These are phyloP conservation scores for Melanotaenia trifasciata DNA, from an alignment of 2,797 vertebrate genomes.

Conservation along the genomic window DNA sequence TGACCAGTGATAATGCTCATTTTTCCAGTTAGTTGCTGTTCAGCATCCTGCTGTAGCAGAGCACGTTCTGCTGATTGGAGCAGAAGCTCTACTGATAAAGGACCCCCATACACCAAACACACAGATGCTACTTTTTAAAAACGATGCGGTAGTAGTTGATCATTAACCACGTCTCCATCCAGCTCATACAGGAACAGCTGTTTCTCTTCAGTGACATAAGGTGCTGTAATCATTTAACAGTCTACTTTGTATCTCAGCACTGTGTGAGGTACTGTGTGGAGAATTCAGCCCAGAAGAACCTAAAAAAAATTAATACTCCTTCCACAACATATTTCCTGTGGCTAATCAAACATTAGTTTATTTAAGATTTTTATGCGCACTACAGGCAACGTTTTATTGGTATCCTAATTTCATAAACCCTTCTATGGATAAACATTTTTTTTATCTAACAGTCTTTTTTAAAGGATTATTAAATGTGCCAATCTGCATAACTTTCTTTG, in stretches of 20 bases:
- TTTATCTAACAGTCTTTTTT: background rate
- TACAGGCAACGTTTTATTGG: background rate
- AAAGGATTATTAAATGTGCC: background rate
- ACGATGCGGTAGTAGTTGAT: slow-evolving; percentile 25
- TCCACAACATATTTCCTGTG: background rate
- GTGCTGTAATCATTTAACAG: background rate
- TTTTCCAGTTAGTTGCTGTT: slow-evolving; percentile 20
- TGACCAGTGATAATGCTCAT: background rate
- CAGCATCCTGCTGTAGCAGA: slow-evolving; percentile 10
- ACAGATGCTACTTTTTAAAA: slow-evolving; percentile 5
- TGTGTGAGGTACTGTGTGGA: background rate
- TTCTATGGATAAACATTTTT: background rate
- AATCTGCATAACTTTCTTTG: background rate
- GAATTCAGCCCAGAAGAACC: background rate
- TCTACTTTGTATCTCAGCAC: background rate
- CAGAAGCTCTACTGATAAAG: background rate
- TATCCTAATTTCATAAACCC: background rate
- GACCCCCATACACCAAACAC: background rate
- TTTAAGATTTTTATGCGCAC: no score
- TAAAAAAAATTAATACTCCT: background rate
- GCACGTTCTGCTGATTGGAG: slow-evolving; percentile 14
- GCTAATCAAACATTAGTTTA: background rate
- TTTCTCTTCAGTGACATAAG: slow-evolving; percentile 7
- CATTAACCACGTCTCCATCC: slow-evolving; percentile 28
- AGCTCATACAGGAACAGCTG: slow-evolving; percentile 3